phyloP scores from a whole-genome alignment of 2,113 vertebrate genomes.

The Arothron firmamentum region DNA sequence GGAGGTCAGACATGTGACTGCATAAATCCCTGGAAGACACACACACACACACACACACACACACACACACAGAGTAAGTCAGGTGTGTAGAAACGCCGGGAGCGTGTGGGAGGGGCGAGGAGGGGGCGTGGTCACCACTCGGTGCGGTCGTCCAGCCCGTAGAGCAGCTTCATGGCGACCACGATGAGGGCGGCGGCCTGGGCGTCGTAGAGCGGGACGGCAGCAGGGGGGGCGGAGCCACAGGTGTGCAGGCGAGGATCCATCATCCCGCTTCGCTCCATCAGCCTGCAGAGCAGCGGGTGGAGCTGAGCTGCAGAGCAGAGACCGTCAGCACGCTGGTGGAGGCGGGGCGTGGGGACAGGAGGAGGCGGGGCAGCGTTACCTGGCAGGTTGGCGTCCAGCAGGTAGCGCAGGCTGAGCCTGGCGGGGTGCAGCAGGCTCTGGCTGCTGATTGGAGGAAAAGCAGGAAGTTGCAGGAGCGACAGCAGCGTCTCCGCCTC shows the following conservation, averaged over 20 bases:
- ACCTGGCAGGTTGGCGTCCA: slow-evolving; percentile 91
- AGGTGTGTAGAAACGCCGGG: too few relatives aligned
- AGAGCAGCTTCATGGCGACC: slow-evolving; percentile 85
- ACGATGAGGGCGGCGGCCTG: slow-evolving; percentile 81
- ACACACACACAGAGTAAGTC: background rate
- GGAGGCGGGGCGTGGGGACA: too few relatives aligned
- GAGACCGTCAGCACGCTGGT: background rate
- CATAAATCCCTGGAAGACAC: slow-evolving; percentile 57
- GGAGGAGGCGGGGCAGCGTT: too few relatives aligned
- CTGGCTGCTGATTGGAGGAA: slow-evolving; percentile 80
- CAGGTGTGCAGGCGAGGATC: slow-evolving; percentile 73
- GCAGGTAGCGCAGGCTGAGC: slow-evolving; percentile 85
- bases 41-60: background rate
- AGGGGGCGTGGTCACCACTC: slow-evolving; percentile 72
- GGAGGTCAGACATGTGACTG: background rate
- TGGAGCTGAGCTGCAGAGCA: slow-evolving; percentile 79
- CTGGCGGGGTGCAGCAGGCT: slow-evolving; percentile 84
- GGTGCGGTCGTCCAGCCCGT: slow-evolving; percentile 81
- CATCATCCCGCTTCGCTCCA: slow-evolving; percentile 67
- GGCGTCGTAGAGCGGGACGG: slow-evolving; percentile 80
- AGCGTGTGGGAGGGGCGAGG: background rate
- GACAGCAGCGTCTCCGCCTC: slow-evolving; percentile 69
- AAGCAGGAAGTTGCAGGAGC: slow-evolving; percentile 80
- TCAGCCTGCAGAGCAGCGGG: slow-evolving; percentile 77
- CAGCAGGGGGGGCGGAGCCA: slow-evolving; percentile 34